A percentile compares a stretch with the other conserved stretches of the same genome.
Evolutionary conservation across 2,113 vertebrate species (phyloP).

Genomic region (Leucosticte australis): DNA sequence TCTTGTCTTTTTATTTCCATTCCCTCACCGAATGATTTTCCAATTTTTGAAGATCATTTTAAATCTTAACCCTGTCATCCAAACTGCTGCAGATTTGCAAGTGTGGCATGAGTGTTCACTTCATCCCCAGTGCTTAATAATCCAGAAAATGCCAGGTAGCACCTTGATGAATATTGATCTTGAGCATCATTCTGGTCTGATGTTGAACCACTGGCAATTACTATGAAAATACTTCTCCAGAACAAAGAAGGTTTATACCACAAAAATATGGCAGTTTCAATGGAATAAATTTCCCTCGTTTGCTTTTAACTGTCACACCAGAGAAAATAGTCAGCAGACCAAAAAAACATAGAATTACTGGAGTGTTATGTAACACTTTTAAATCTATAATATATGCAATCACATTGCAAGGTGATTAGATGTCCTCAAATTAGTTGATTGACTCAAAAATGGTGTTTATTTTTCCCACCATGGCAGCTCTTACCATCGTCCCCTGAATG

Average conservation of each 20-base stretch:
- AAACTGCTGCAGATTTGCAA: neutral
- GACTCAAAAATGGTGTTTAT: neutral
- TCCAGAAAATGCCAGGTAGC: neutral
- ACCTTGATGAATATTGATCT: neutral
- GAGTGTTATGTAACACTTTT: neutral
- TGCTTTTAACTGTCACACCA: neutral
- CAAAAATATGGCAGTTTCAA: neutral
- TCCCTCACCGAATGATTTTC: neutral
- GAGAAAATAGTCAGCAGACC: neutral
- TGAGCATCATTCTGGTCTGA: neutral
- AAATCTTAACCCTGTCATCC: neutral
- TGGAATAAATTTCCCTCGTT: neutral
- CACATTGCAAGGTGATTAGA: neutral
- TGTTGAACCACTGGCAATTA: neutral
- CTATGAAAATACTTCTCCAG: neutral
- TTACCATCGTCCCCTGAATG: neutral
- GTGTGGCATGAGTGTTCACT: accelerated
- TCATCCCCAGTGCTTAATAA: neutral
- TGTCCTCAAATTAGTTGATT: neutral
- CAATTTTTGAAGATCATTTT: neutral
- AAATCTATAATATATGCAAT: neutral
- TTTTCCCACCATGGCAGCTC: neutral
- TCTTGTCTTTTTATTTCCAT: neutral
- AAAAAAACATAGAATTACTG: neutral
- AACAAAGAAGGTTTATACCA: neutral